Base-by-base conservation (phyloP, 2,888 invertebrate species). In the Diplazon laetatorius region DNA sequence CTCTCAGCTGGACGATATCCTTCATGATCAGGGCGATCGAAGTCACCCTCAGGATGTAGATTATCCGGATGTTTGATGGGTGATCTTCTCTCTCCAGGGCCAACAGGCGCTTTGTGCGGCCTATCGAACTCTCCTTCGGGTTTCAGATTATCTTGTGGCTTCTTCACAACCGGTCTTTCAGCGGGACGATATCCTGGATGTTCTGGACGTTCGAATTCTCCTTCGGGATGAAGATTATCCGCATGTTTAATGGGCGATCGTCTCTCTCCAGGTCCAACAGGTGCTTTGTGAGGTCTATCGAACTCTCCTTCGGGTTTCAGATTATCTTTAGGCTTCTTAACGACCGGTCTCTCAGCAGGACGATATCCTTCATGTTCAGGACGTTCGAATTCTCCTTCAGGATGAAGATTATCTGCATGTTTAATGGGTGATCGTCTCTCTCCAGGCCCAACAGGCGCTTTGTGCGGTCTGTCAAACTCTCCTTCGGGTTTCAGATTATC, bases 231-330 rank as follows among this genome's bases (percentile, higher is more conserved):
- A 5, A 92, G 82, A 83, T 93, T 93, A 83, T 94, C 22, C 91
- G 93, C 92, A 50, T 89, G 91, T 65, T 84, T 87, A 0, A 85
- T 90, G 1, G 82, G 89, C 55, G 82, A 85, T 8, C 89, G 88
- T 60, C 91, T 88, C 81, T 93, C 93, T 46, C 90, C 92, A 14
- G 93, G 93, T 0, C 94, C 94, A 84, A 94, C 94, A 0, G 93
- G 92, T 0, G 91, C 88, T 18, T 89, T 91, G 46, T 89, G 89
- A 0, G 89, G 91, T 9, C 90, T 92, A n/a, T 74, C 60, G 9
- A 66, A 66, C 12, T 66, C 66, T 1, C 93, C 93, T 89, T 66
- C 66, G n/a, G 66, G 66, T 16, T 83, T 85, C 0, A 94, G 85
- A 84, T 93, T 93, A 84, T 93, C 94, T 6, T 30, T 2, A 2